Evolutionary conservation across 2,113 vertebrate genomes (phyloP), one percentile per base, ranked within the genome.

Genomic region (Mohoua ochrocephala): DNA sequence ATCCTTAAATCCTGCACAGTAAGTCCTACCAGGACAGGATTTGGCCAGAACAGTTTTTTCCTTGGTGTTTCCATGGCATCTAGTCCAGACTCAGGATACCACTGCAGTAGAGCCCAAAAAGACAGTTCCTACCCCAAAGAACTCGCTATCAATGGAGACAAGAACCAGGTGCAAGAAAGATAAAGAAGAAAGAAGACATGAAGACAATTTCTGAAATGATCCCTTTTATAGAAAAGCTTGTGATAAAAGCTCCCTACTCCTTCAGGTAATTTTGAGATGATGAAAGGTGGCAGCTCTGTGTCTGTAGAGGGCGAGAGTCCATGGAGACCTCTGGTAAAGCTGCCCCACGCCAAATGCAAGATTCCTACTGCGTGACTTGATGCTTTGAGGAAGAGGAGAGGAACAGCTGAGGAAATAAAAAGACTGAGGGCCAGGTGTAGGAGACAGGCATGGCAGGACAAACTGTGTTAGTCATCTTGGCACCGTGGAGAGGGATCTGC

Each of bases 401-500:
- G 35, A 82, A 35, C 39, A 54, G 6, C 28, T 33, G 30, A 79
- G 61, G 41, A 73, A 85, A 60, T 23, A 7, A 35, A 80, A 86
- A 45, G 70, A 24, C 7, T 20, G 41, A 80, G 35, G 53, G 47
- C 31, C 50, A 78, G n/a, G 22, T 41, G 21, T 2, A 71, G 70
- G 56, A 56, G 35, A 37, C 7, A 42, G 79, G n/a, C 0, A 0
- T 3, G 16, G 63, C 0, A 83, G 41, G 54, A 60, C 80, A 83
- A 79, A 6, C 15, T 10, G 19, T 15, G 52, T 57, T 63, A 61
- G 44, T 84, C 11, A 2, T 42, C 80, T 52, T 56, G 73, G 49
- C 49, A 87, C 59, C 0, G 22, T 37, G 45, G 37, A 22, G 67
- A 74, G 41, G 11, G 33, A 76, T 44, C 61, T 37, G 21, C 31